A percentile compares a stretch with the other conserved stretches of the same genome.
phyloP scores from a whole-genome alignment of 2,888 invertebrate genomes.

The Troides oblongomaculatus region DNA sequence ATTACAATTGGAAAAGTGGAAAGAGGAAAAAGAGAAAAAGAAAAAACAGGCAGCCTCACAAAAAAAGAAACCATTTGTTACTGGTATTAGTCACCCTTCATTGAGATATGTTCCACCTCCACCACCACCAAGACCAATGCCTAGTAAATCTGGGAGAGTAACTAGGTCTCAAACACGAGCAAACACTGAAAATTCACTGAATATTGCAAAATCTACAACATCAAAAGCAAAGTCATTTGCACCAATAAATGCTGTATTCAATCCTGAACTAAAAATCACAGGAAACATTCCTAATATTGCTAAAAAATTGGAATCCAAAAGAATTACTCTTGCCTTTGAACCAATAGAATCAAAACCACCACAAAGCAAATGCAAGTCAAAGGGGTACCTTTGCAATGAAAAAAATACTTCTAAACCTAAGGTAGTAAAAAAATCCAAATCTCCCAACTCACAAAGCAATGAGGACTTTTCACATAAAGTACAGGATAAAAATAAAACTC shows the following conservation, averaged over 20 bases:
- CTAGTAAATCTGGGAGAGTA: constrained; percentile 60
- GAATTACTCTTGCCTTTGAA: constrained; percentile 7
- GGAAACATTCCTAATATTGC: constrained; percentile 45
- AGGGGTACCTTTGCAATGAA: neutral
- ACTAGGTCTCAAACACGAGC: constrained; percentile 58
- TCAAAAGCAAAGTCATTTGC: constrained; percentile 64
- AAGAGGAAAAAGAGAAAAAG: constrained; percentile 62
- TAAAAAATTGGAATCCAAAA: constrained; percentile 26
- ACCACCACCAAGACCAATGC: constrained; percentile 43
- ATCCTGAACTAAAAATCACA: constrained; percentile 51
- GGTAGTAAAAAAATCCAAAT: neutral
- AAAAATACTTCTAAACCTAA: neutral
- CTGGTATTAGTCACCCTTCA: constrained; percentile 53
- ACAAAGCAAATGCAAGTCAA: neutral
- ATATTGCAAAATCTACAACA: constrained; percentile 29
- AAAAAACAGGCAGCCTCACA: constrained; percentile 53
- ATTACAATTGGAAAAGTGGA: constrained; percentile 67
- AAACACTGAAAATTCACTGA: constrained; percentile 15
- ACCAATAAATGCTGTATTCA: constrained; percentile 75
- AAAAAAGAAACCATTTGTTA: constrained; percentile 67
- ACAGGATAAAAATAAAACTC: constrained; percentile 31
- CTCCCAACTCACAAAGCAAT: constrained; percentile 7
- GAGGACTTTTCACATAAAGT: neutral
- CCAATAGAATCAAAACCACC: constrained; percentile 4
- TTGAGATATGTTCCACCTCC: constrained; percentile 41